Evolutionary conservation across 2,797 vertebrate genomes (phyloP), one percentile per base, ranked within the genome.

Genomic region (Moxostoma hubbsi): DNA sequence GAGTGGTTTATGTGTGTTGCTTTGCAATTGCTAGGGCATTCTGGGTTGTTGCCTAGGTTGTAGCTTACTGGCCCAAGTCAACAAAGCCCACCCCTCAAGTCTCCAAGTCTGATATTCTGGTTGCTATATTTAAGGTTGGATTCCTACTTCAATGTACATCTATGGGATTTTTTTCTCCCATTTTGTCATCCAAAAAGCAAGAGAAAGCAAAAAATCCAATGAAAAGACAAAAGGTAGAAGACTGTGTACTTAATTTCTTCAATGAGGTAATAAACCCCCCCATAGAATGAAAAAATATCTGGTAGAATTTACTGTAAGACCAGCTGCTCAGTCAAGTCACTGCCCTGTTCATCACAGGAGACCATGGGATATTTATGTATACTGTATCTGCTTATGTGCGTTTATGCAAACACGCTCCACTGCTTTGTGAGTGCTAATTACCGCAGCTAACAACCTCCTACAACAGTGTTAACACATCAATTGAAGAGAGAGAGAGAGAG

Each of bases 381-480:
- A 16, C 24, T 24, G 24, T 24, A 24, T 24, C 24, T 12, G 50
- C 45, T 72, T 65, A 72, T 15, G 50, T 63, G 49, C 50, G 45
- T 79, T 69, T 72, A 72, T 57, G 61, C 61, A 79, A 79, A 79
- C 68, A 73, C 0, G 61, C 61, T 58, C n/a, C 51, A 66, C n/a
- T 79, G 61, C 69, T 79, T 72, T 79, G 61, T 50, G 69, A 72
- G 77, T 65, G 61, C 53, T 65, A 73, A 79, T 79, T 65, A 79
- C 77, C 18, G 46, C 47, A 16, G 65, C 65, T 67, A 70, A 78
- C 66, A 79, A 65, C 59, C 68, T 79, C 68, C 67, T 69, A 79
- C 61, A 64, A 65, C 53, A 43, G 68, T 72, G 59, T 65, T 57
- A 72, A 55, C 50, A 53, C n/a, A 45, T 69, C 75, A 46, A 24